Evolutionary conservation across 2,888 invertebrate genomes (phyloP).

Genomic region (Dicyrtoma fusca): DNA sequence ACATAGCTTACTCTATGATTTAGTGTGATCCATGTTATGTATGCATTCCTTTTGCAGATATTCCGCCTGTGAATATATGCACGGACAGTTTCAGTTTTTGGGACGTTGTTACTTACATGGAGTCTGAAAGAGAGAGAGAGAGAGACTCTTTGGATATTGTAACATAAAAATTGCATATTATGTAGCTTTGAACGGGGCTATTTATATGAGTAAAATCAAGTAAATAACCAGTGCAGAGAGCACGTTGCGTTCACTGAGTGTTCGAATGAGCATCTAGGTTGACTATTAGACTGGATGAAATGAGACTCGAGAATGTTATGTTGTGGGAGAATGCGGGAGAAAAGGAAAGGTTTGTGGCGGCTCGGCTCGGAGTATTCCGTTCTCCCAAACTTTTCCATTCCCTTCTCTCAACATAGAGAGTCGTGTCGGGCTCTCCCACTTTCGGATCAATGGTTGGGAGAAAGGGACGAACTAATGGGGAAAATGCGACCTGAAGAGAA

Average conservation of each 20-base stretch:
- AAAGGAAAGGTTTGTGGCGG: neutral
- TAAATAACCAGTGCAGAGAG: constrained; percentile 4
- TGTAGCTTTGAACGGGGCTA: too few relatives aligned
- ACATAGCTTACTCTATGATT: too few relatives aligned
- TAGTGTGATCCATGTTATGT: too few relatives aligned
- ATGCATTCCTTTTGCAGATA: too few relatives aligned
- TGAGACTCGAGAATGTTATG: constrained; percentile 8
- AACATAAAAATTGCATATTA: too few relatives aligned
- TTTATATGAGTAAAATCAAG: too few relatives aligned
- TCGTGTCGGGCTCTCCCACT: constrained; percentile 38
- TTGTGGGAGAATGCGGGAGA: constrained; percentile 32
- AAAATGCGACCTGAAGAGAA: constrained; percentile 15
- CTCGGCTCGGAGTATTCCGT: neutral
- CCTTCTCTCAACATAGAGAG: too few relatives aligned
- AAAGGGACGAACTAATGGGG: constrained; percentile 15
- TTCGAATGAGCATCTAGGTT: constrained; percentile 10
- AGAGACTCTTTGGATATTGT: too few relatives aligned
- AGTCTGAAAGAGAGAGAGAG: too few relatives aligned
- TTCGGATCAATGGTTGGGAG: constrained; percentile 47
- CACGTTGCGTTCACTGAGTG: constrained; percentile 20
- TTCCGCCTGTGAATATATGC: too few relatives aligned
- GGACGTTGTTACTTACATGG: too few relatives aligned
- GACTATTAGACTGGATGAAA: constrained; percentile 3
- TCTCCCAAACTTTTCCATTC: constrained; percentile 4
- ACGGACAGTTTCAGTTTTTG: too few relatives aligned